These are phyloP conservation scores for Cephus runcator DNA, from an alignment of 2,888 invertebrate genomes.

Conservation along the genomic window DNA sequence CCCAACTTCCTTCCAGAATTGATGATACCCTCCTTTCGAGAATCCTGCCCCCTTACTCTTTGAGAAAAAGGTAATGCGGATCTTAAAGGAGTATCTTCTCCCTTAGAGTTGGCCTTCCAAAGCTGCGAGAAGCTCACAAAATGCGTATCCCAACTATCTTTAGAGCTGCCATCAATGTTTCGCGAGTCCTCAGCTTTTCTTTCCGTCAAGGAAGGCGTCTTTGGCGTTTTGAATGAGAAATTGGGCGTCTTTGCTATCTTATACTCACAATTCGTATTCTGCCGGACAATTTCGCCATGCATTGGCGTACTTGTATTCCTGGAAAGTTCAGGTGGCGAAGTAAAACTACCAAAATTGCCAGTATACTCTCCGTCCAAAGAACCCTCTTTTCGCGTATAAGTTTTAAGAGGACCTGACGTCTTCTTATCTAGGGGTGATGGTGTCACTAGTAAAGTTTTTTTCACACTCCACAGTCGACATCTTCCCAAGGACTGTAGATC, in stretches of 20 bases:
- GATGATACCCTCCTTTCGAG: neutral
- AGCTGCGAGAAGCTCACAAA: slow-evolving; percentile 6
- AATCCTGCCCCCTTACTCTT: neutral
- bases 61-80: neutral
- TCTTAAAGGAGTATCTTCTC: slow-evolving; percentile 11
- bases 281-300: slow-evolving; percentile 28
- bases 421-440: neutral
- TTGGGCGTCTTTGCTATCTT: slow-evolving; percentile 36
- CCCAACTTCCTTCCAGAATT: slow-evolving; percentile 24
- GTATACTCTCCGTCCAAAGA: slow-evolving; percentile 27
- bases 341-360: slow-evolving; percentile 30
- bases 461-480: slow-evolving; percentile 6
- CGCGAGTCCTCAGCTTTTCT: slow-evolving; percentile 1
- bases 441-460: neutral
- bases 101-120: neutral
- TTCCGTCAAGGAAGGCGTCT: slow-evolving; percentile 13
- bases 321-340: slow-evolving; percentile 46
- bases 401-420: neutral
- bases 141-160: slow-evolving; percentile 4
- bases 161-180: neutral
- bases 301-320: slow-evolving; percentile 56
- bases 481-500: slow-evolving; percentile 33
- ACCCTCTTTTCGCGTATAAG: slow-evolving; percentile 7
- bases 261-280: slow-evolving; percentile 29
- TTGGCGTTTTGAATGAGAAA: slow-evolving; percentile 45